Evolutionary conservation across 1,140 invertebrate species (phyloP).

Genomic region (Euglossa dilemma): DNA sequence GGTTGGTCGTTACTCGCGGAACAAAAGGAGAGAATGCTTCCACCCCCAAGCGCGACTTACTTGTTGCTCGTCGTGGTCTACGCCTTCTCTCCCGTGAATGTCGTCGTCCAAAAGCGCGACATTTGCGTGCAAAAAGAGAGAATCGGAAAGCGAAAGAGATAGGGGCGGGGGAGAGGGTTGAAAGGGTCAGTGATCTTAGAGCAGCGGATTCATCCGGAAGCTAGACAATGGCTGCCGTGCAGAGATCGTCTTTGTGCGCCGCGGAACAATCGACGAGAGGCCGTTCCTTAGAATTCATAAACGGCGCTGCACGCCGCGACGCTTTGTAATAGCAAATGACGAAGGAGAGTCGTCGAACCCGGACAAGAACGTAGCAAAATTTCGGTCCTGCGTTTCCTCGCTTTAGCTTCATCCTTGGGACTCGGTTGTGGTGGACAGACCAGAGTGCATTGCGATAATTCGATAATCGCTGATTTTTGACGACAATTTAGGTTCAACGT

Average conservation of each 20-base stretch:
- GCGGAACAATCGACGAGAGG: conserved; percentile 60
- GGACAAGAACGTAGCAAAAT: neutral
- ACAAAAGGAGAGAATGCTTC: conserved; percentile 62
- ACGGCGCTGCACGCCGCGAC: conserved; percentile 31
- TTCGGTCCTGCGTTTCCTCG: neutral
- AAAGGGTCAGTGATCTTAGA: conserved; percentile 56
- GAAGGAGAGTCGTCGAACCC: neutral
- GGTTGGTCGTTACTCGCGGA: conserved; percentile 59
- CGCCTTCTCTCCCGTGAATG: conserved; percentile 51
- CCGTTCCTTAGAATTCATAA: conserved; percentile 53
- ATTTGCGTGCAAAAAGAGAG: neutral
- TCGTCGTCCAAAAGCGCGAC: conserved; percentile 43
- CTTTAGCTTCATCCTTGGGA: neutral
- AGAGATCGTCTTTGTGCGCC: conserved; percentile 57
- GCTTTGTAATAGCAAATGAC: conserved; percentile 1
- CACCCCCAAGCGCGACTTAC: conserved; percentile 55
- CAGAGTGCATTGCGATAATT: too few relatives aligned
- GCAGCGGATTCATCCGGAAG: conserved; percentile 59
- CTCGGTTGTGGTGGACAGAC: too few relatives aligned
- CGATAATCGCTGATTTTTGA: too few relatives aligned
- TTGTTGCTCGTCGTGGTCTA: conserved; percentile 64
- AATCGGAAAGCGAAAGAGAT: neutral
- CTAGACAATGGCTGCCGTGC: conserved; percentile 53
- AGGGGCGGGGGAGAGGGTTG: neutral
- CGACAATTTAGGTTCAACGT: too few relatives aligned